Base-by-base conservation (phyloP, 2,888 invertebrate genomes). In the Lymantria dispar region DNA sequence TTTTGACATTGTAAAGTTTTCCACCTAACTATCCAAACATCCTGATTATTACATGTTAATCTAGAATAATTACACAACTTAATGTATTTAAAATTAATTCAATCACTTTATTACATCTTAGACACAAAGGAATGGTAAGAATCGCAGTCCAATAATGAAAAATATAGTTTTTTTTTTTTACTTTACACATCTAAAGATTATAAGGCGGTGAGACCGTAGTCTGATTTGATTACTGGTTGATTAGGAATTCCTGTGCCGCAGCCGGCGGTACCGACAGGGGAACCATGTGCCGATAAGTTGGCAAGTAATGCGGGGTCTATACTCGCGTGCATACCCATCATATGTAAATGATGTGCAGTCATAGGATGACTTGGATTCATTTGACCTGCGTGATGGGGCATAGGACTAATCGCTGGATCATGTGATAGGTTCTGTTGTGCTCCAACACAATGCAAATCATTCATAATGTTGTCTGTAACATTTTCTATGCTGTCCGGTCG, bases 121-220 rank as follows among this genome's bases (percentile, higher is more conserved):
- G 72, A 85, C 83, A 85, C 81, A 80, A 82, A 83, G 91, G 90
- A 91, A 91, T 91, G 90, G 86, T 90, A 83, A 76, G 82, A 84
- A 81, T 77, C 76, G 74, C 77, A 80, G 80, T 87, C 79, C 76
- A 61, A 78, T 84, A 83, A 78, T 81, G 82, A 89, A 90, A 77
- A 87, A 87, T 86, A 89, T 87, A 90, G 85, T 76, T 72, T 40
- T 40, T 8, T 38, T 38, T 77, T 83, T 68, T 22, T 80, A 80
- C 76, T 86, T 81, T 85, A 87, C 76, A 86, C 74, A 72, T 82
- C 78, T 85, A 83, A 78, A 72, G 86, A 90, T 91, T 91, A 91
- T 91, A 91, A 91, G 89, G 96, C 94, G 80, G 96, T 97, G 74
- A 97, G 93, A 83, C 96, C 97, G 80, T 97, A 97, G 89, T 97